Conservation (phyloP, 2,113 vertebrate species). For the Lepisosteus osseus region DNA sequence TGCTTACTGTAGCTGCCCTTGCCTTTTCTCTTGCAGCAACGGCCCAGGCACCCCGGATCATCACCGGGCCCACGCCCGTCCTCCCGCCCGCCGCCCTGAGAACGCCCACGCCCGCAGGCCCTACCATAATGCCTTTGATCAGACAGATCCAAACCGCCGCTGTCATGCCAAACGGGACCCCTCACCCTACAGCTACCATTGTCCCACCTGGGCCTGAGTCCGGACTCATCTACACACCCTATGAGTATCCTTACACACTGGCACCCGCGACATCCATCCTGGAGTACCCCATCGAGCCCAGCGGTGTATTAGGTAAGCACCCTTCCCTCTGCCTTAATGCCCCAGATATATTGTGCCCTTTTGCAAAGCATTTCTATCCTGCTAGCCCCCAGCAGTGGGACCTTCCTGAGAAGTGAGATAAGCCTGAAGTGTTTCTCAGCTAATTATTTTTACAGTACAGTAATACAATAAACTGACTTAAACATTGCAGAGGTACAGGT, state of each 20-base stretch:
- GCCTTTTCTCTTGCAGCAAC: constrained; percentile 92
- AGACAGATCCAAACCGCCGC: constrained; percentile 94
- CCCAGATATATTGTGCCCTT: neutral
- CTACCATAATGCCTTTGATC: constrained; percentile 97
- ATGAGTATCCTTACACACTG: constrained; percentile 95
- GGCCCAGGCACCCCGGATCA: constrained; percentile 90
- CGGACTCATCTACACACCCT: constrained; percentile 96
- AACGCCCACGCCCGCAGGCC: constrained; percentile 82
- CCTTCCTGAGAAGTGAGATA: constrained; percentile 12
- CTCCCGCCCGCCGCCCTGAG: constrained; percentile 83
- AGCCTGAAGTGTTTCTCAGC: too few relatives aligned
- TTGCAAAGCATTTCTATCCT: constrained; percentile 12
- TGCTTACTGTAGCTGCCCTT: constrained; percentile 86
- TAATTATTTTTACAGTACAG: too few relatives aligned
- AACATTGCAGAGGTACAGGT: too few relatives aligned
- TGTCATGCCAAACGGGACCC: constrained; percentile 88
- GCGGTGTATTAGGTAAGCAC: constrained; percentile 94
- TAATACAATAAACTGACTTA: too few relatives aligned
- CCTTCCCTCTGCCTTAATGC: neutral
- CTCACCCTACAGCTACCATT: constrained; percentile 85
- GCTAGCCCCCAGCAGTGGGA: constrained; percentile 40
- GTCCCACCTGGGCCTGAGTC: constrained; percentile 88
- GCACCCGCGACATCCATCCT: constrained; percentile 93
- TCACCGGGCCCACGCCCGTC: constrained; percentile 89
- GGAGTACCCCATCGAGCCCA: constrained; percentile 97